A percentile compares a stretch with the other conserved stretches of the same genome.
Conservation (phyloP, 2,113 vertebrate species). For the Cervus canadensis region DNA sequence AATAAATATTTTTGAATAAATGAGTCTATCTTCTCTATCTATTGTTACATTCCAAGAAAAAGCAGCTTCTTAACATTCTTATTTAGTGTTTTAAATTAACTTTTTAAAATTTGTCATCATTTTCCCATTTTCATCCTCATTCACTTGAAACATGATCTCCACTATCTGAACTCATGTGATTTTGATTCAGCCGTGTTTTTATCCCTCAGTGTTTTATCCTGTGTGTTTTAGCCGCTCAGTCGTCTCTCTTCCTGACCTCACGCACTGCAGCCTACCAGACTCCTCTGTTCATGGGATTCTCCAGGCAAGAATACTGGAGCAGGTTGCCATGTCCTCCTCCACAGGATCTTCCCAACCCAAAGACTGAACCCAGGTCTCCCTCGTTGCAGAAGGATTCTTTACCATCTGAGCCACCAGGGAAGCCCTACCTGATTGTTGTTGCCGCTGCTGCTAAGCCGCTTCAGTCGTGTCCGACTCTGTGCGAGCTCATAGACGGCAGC, state of each 20-base stretch:
- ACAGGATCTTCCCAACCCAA: neutral
- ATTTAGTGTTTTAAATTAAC: conserved; percentile 26
- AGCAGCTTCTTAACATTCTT: neutral
- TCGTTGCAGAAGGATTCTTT: neutral
- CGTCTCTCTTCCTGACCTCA: neutral
- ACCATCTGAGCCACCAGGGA: neutral
- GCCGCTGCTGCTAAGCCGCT: no score
- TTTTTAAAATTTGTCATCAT: neutral
- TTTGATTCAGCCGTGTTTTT: neutral
- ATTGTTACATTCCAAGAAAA: neutral
- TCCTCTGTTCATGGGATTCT: neutral
- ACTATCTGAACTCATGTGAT: neutral
- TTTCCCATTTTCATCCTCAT: neutral
- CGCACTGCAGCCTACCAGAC: neutral
- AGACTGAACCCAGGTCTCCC: neutral
- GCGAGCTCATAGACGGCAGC: no score
- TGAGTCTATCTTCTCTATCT: neutral
- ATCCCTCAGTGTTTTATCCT: neutral
- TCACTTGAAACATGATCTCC: neutral
- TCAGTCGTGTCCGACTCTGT: no score
- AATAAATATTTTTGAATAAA: neutral
- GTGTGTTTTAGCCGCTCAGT: neutral
- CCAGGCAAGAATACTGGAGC: neutral
- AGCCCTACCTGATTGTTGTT: neutral
- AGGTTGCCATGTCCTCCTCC: neutral